phyloP scores from a whole-genome alignment of 2,113 vertebrate genomes.

The Willisornis vidua region DNA sequence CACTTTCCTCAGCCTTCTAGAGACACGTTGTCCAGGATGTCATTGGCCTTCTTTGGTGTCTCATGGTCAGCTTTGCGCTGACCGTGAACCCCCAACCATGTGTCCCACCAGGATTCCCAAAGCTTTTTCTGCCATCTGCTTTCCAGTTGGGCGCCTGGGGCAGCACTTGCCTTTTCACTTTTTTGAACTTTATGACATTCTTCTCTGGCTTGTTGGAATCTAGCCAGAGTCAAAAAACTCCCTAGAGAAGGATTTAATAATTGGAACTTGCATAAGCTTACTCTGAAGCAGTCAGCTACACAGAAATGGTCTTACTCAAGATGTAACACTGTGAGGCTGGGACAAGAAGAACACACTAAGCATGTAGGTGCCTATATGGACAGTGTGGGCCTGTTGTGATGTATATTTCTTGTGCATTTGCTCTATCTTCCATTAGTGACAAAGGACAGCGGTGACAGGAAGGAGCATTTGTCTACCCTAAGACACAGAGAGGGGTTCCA shows the following conservation, averaged over 20 bases:
- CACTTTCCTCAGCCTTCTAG: not conserved
- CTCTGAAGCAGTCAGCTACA: not conserved
- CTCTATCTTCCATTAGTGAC: not conserved
- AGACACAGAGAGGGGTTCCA: fast-evolving
- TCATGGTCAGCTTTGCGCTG: not conserved
- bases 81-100: not conserved
- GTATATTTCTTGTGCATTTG: fast-evolving
- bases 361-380: fast-evolving
- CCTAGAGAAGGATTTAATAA: not conserved
- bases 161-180: not conserved
- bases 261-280: not conserved
- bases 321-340: no score
- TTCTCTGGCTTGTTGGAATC: not conserved
- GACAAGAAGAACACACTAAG: fast-evolving
- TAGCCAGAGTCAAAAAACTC: not conserved
- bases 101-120: not conserved
- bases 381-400: fast-evolving
- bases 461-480: not conserved
- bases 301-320: not conserved
- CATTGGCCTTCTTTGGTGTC: not conserved
- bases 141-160: not conserved
- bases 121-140: not conserved
- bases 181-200: not conserved
- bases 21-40: not conserved
- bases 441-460: not conserved